Percentiles rank a stretch among this genome's conserved stretches.
These are phyloP conservation scores for Aegotheles bennettii DNA, from an alignment of 2,113 vertebrate genomes.

Conservation along the genomic window DNA sequence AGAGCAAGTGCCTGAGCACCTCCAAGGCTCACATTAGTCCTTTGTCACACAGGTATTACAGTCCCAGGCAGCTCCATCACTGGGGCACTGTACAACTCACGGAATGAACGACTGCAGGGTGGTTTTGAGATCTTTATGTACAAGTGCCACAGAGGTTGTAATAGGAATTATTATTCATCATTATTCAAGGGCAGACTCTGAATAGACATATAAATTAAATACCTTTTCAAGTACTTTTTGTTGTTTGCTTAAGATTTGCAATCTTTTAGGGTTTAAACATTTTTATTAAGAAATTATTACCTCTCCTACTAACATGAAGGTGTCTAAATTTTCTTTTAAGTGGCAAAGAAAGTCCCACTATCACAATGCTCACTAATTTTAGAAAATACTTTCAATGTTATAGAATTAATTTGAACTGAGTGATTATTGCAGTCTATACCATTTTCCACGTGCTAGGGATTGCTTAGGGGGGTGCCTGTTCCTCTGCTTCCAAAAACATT, in stretches of 20 bases:
- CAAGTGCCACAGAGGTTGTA: neutral
- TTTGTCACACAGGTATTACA: neutral
- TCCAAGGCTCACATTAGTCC: neutral
- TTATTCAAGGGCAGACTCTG: neutral
- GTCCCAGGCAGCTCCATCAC: neutral
- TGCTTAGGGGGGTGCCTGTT: neutral
- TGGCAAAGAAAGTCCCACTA: neutral
- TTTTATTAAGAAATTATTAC: neutral
- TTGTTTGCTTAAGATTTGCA: neutral
- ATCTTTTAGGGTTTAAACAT: neutral
- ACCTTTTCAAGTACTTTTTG: neutral
- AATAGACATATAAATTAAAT: neutral
- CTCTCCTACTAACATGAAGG: neutral
- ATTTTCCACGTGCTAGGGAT: neutral
- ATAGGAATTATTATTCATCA: neutral
- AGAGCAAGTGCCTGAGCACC: neutral
- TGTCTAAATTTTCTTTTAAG: neutral
- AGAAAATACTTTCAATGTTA: neutral
- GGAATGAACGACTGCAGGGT: neutral
- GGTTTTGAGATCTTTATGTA: neutral
- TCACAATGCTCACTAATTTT: neutral
- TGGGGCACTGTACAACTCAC: rapidly evolving
- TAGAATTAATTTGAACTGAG: neutral
- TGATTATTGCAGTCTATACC: neutral
- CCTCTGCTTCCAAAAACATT: neutral